A percentile compares a stretch with the other conserved stretches of the same genome.
Conservation (phyloP, 2,113 vertebrate genomes). For the Anarhynchus alexandrinus region DNA sequence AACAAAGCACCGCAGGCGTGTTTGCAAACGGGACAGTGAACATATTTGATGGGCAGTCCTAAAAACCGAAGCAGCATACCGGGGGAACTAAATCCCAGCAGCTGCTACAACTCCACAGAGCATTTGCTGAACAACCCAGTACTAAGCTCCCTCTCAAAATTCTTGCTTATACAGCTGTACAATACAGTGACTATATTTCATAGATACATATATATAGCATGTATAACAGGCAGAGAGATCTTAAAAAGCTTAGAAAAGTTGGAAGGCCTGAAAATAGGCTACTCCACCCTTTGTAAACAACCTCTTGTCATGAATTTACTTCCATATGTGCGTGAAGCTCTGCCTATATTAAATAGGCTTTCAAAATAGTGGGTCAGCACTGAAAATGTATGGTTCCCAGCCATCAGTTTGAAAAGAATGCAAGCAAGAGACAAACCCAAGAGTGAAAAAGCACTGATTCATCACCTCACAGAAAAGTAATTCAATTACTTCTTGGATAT, state of each 20-base stretch:
- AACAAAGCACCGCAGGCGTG: neutral
- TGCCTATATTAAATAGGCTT: neutral
- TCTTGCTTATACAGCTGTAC: conserved; percentile 57
- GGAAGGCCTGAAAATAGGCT: neutral
- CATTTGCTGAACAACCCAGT: conserved; percentile 27
- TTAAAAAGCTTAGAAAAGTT: conserved; percentile 15
- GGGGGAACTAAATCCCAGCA: conserved; percentile 60
- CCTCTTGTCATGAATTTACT: conserved; percentile 11
- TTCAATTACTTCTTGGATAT: neutral
- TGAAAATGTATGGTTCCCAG: neutral
- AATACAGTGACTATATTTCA: neutral
- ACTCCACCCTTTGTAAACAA: conserved; percentile 42
- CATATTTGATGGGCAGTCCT: neutral
- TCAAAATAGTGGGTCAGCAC: neutral
- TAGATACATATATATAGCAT: neutral
- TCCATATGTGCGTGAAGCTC: neutral
- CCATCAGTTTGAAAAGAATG: neutral
- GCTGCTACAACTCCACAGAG: conserved; percentile 34
- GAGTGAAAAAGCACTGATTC: neutral
- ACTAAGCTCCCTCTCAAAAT: conserved; percentile 26
- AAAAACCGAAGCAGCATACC: neutral
- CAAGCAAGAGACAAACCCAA: neutral
- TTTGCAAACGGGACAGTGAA: conserved; percentile 20
- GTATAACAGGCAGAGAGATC: neutral
- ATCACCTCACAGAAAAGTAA: neutral